These are phyloP conservation scores for Eurytoma adleriae DNA, from an alignment of 2,888 invertebrate genomes.

Conservation along the genomic window DNA sequence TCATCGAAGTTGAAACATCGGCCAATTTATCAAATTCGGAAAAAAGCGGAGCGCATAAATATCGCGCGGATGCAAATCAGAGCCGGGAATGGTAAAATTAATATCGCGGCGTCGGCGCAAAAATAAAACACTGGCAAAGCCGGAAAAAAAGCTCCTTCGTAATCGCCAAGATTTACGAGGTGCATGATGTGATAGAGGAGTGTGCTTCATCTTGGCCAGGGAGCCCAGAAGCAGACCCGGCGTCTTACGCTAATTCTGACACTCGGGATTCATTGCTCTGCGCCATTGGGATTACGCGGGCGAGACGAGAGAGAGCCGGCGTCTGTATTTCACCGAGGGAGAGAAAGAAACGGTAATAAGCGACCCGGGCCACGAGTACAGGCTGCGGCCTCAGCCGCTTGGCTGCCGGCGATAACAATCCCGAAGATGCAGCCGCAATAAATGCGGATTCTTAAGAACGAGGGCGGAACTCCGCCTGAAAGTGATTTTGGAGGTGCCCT, in stretches of 20 bases:
- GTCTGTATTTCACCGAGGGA: slow-evolving; percentile 25
- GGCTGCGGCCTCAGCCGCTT: slow-evolving; percentile 47
- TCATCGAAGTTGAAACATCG: neutral
- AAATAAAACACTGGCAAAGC: slow-evolving; percentile 1
- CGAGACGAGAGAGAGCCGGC: slow-evolving; percentile 9
- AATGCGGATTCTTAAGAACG: slow-evolving; percentile 39
- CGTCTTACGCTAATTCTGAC: slow-evolving; percentile 59
- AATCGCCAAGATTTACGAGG: slow-evolving; percentile 51
- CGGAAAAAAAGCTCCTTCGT: slow-evolving; percentile 19
- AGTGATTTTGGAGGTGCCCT: slow-evolving; percentile 28
- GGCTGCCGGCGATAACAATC: slow-evolving; percentile 63
- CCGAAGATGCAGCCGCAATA: slow-evolving; percentile 58
- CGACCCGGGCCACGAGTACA: slow-evolving; percentile 53
- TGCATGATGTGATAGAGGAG: slow-evolving; percentile 47
- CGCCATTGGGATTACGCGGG: slow-evolving; percentile 52
- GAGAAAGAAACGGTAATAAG: slow-evolving; percentile 13
- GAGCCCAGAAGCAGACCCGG: slow-evolving; percentile 25
- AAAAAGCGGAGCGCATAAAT: neutral
- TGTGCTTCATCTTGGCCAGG: slow-evolving; percentile 26
- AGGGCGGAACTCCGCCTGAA: slow-evolving; percentile 32
- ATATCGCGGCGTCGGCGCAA: neutral
- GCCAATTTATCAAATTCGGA: neutral
- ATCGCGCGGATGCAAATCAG: neutral
- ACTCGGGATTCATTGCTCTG: slow-evolving; percentile 57
- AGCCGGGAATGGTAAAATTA: neutral